phyloP scores from a whole-genome alignment of 2,888 invertebrate genomes.

The Cataglyphis livida region DNA sequence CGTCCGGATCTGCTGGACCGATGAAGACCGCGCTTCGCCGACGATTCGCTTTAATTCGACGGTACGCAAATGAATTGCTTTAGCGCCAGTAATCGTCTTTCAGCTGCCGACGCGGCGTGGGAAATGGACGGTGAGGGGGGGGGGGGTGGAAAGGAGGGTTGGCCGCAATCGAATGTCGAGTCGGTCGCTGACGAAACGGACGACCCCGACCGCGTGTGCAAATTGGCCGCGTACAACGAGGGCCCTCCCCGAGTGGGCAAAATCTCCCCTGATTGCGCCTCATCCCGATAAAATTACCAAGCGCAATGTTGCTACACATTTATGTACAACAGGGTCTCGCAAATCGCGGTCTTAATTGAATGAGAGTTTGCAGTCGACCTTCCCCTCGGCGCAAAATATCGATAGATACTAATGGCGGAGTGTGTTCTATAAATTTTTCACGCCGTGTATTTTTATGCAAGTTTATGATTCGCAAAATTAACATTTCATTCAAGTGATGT shows the following conservation, averaged over 20 bases:
- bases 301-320: neutral
- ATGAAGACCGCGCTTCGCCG: neutral
- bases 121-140: conserved; percentile 2
- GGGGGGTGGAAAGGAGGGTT: conserved; percentile 38
- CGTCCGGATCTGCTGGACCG: neutral
- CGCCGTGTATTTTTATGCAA: neutral
- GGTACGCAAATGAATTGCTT: conserved; percentile 75
- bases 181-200: conserved; percentile 62
- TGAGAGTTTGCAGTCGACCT: neutral
- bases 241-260: neutral
- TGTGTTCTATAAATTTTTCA: neutral
- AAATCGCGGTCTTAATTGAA: neutral
- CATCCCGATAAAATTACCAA: conserved; percentile 27
- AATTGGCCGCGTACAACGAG: conserved; percentile 26
- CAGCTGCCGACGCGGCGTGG: conserved; percentile 47
- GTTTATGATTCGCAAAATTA: neutral
- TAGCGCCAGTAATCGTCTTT: conserved; percentile 72
- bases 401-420: neutral
- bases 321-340: neutral
- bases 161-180: conserved; percentile 72
- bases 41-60: conserved; percentile 72
- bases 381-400: neutral
- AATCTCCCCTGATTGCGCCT: conserved; percentile 1
- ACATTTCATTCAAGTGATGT: neutral
- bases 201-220: conserved; percentile 20